A percentile compares a stretch with the other conserved stretches of the same genome.
Conservation (phyloP, 2,888 invertebrate genomes). For the Amblyjoppa fuscipennis region DNA sequence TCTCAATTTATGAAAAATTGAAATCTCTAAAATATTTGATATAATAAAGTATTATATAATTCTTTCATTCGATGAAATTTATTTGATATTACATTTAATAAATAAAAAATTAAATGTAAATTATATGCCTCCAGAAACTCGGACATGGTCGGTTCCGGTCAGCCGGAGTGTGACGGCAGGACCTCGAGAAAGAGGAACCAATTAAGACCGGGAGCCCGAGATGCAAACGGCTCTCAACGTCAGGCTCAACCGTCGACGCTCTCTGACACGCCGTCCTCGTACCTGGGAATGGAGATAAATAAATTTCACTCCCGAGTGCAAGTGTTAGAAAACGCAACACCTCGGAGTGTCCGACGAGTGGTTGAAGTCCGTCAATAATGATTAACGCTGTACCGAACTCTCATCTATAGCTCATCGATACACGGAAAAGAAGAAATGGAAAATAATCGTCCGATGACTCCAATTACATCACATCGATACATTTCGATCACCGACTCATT, state of each 20-base stretch:
- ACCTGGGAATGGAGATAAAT: constrained; percentile 40
- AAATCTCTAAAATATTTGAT: no score
- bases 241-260: constrained; percentile 52
- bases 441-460: background rate
- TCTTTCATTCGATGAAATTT: no score
- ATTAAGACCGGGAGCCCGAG: constrained; percentile 63
- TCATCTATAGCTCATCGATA: background rate
- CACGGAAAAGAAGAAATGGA: background rate
- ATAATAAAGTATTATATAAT: no score
- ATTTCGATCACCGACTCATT: background rate
- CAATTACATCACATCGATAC: background rate
- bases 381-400: background rate
- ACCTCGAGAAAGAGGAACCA: constrained; percentile 32
- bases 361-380: background rate
- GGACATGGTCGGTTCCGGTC: constrained; percentile 21
- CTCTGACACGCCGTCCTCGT: constrained; percentile 41
- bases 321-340: constrained; percentile 42
- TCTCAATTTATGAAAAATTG: no score
- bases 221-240: constrained; percentile 66
- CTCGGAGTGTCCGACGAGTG: constrained; percentile 10
- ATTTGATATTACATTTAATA: no score
- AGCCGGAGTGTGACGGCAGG: constrained; percentile 49
- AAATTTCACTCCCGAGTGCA: constrained; percentile 53
- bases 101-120: no score
- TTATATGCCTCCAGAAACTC: background rate